Percentiles rank a stretch among this genome's conserved stretches.
These are phyloP conservation scores for Aurelia sp. DNA, from an alignment of 30 jellyfish, hydroid and myxozoan species.

Conservation along the genomic window DNA sequence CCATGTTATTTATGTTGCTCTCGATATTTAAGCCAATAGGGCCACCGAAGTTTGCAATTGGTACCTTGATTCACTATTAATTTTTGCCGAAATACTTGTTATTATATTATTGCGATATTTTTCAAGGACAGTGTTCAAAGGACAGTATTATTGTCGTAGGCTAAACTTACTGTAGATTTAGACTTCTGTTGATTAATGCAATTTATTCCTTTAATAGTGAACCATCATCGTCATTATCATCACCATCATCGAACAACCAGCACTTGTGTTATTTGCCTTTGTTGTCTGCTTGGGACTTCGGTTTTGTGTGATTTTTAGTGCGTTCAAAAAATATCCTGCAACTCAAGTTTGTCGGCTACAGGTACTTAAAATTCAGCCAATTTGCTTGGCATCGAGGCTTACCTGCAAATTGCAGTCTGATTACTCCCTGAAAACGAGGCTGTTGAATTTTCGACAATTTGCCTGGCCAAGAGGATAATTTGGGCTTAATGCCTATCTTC, in stretches of 20 bases:
- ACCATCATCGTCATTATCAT: background rate
- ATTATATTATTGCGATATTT: background rate
- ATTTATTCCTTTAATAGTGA: too few species aligned
- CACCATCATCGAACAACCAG: constrained; percentile 2
- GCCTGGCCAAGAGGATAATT: too few species aligned
- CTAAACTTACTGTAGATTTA: background rate
- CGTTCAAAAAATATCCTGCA: constrained; percentile 1
- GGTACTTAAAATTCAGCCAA: too few species aligned
- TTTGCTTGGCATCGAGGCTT: too few species aligned
- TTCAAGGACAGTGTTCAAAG: background rate
- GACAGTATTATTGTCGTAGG: background rate
- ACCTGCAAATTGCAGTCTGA: too few species aligned
- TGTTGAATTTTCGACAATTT: too few species aligned
- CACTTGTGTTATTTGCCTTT: background rate
- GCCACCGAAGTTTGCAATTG: background rate
- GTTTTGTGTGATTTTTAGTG: background rate
- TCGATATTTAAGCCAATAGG: background rate
- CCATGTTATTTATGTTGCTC: background rate
- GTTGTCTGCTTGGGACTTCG: too few species aligned
- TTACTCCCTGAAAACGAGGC: too few species aligned
- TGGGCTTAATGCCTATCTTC: too few species aligned
- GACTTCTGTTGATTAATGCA: background rate
- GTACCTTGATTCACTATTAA: background rate
- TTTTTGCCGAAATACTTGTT: too few species aligned
- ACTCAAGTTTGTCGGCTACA: constrained; percentile 5